phyloP scores from a whole-genome alignment of 1,140 invertebrate species.

The Homarus americanus region DNA sequence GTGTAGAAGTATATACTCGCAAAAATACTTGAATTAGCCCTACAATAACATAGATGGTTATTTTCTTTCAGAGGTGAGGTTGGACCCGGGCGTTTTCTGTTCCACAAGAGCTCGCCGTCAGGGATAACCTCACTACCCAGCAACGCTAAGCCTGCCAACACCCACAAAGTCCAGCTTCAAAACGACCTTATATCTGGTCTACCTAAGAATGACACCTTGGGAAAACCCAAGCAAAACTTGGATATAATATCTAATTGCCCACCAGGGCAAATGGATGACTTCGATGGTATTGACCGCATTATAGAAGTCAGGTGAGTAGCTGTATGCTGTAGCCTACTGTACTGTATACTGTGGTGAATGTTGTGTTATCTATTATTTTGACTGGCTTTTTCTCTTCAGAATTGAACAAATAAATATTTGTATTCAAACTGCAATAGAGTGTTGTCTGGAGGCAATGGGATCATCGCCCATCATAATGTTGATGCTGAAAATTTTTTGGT shows the following conservation, averaged over 20 bases:
- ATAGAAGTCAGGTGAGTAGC: conserved; percentile 51
- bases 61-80: conserved; percentile 56
- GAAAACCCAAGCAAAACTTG: conserved; percentile 25
- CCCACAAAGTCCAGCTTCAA: conserved; percentile 37
- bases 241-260: conserved; percentile 61
- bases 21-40: conserved; percentile 34
- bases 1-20: too few species aligned
- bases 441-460: too few species aligned
- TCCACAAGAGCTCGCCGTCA: conserved; percentile 52
- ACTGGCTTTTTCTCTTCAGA: too few species aligned
- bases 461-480: too few species aligned
- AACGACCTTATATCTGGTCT: conserved; percentile 57
- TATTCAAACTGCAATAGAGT: too few species aligned
- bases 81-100: conserved; percentile 61
- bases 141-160: conserved; percentile 1
- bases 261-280: conserved; percentile 58
- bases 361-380: too few species aligned
- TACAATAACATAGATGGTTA: conserved; percentile 22
- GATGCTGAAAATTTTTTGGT: too few species aligned
- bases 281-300: conserved; percentile 56
- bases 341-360: not conserved
- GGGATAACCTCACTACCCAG: conserved; percentile 51
- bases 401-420: too few species aligned
- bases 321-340: not conserved
- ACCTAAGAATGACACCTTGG: conserved; percentile 26